phyloP scores from a whole-genome alignment of 2,113 vertebrate genomes.

The Ictidomys tridecemlineatus region DNA sequence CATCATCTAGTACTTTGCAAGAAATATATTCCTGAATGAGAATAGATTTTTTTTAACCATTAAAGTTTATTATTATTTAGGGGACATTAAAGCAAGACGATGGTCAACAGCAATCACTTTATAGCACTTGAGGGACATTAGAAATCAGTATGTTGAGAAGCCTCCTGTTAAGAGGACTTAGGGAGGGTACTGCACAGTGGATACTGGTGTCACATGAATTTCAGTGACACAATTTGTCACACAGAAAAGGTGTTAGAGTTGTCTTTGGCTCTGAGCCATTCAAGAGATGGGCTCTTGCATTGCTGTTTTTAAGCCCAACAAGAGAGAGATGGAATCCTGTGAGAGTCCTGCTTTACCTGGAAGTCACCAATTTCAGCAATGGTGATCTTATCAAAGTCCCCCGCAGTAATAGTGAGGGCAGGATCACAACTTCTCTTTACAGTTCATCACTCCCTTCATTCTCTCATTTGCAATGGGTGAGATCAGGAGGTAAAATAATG shows the following conservation, averaged over 20 bases:
- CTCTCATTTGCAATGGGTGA: not conserved
- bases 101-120: conserved; percentile 82
- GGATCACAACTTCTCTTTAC: not conserved
- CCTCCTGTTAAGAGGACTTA: conserved; percentile 42
- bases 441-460: not conserved
- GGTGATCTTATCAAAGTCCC: not conserved
- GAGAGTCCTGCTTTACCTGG: not conserved
- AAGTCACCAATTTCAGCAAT: not conserved
- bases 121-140: conserved; percentile 70
- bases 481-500: not conserved
- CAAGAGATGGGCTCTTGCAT: conserved; percentile 27
- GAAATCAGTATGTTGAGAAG: conserved; percentile 44
- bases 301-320: not conserved
- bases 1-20: conserved; percentile 78
- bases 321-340: not conserved
- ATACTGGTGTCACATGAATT: conserved; percentile 37
- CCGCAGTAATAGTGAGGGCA: not conserved
- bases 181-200: conserved; percentile 32
- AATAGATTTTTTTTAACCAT: conserved; percentile 71
- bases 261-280: conserved; percentile 60
- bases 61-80: conserved; percentile 84
- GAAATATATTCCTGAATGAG: conserved; percentile 80
- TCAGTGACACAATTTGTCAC: not conserved
- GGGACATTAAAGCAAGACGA: conserved; percentile 81
- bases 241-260: conserved; percentile 45